Evolutionary conservation across 92 coral and sea anemone species (phyloP).

Genomic region (Bergia puertoricense): DNA sequence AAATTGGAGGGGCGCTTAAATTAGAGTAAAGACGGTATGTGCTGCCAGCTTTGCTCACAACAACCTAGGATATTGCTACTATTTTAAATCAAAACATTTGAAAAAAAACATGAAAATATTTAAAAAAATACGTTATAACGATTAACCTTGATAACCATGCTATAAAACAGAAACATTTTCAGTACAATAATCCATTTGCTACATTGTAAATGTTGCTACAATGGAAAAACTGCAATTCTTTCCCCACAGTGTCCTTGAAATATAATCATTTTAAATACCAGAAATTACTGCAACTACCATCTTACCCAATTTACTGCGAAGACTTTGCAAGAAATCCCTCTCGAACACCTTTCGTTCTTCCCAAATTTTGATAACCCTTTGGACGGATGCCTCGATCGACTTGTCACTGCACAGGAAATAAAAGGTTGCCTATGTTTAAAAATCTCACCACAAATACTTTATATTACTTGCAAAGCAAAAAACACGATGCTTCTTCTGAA

Average conservation of each 20-base stretch:
- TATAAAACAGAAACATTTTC: too few species aligned
- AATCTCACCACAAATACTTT: neutral
- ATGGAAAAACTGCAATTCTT: too few species aligned
- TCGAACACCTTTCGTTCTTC: slow-evolving; percentile 92
- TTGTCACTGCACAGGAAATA: slow-evolving; percentile 66
- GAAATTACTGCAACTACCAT: neutral
- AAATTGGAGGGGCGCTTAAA: too few species aligned
- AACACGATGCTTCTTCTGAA: neutral
- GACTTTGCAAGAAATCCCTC: slow-evolving; percentile 73
- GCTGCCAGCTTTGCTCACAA: too few species aligned
- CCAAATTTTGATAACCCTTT: slow-evolving; percentile 94
- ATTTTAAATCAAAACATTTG: neutral
- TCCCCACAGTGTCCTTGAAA: too few species aligned
- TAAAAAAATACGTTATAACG: neutral
- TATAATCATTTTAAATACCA: too few species aligned
- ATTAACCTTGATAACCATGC: too few species aligned
- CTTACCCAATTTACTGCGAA: slow-evolving; percentile 63
- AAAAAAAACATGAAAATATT: neutral
- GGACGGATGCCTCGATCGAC: slow-evolving; percentile 72
- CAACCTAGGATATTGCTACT: too few species aligned
- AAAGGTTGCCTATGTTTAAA: neutral
- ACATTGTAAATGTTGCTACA: too few species aligned
- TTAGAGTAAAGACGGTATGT: too few species aligned
- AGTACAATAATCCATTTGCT: too few species aligned
- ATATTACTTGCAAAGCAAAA: neutral